A percentile compares a stretch with the other conserved stretches of the same genome.
phyloP scores from a whole-genome alignment of 2,797 vertebrate species.

The Cryptoblepharus egeriae region DNA sequence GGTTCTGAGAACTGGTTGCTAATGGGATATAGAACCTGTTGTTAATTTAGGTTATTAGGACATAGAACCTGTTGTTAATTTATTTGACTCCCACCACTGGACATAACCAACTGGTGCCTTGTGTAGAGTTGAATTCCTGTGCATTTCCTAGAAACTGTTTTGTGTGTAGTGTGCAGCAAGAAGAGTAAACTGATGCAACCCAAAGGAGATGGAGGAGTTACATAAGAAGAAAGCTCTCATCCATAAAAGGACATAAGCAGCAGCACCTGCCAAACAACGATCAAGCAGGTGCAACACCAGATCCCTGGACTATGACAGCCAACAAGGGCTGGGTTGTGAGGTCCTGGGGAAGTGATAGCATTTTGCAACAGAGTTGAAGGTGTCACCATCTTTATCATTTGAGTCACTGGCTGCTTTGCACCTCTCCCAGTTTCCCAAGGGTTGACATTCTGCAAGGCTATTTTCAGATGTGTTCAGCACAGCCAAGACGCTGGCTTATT shows the following conservation, averaged over 20 bases:
- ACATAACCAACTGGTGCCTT: not conserved
- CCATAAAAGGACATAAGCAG: slow-evolving; percentile 4
- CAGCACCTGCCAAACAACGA: slow-evolving; percentile 11
- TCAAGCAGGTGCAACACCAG: not conserved
- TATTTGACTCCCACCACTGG: no score
- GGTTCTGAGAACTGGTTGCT: no score
- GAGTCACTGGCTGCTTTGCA: slow-evolving; percentile 17
- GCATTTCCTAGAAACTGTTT: not conserved
- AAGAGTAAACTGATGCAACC: not conserved
- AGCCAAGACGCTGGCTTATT: slow-evolving; percentile 15
- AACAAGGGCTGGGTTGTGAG: slow-evolving; percentile 10
- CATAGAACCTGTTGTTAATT: no score
- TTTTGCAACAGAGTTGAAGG: not conserved
- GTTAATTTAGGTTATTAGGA: no score
- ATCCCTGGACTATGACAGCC: not conserved
- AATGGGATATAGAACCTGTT: no score
- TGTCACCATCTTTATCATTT: not conserved
- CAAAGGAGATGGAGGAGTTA: not conserved
- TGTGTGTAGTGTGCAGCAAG: not conserved
- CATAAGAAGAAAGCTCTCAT: not conserved
- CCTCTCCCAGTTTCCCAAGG: slow-evolving; percentile 8
- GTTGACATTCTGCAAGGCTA: slow-evolving; percentile 37
- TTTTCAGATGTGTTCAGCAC: slow-evolving; percentile 24
- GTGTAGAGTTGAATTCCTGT: not conserved
- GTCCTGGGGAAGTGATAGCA: not conserved